Evolutionary conservation across 2,888 invertebrate species (phyloP), one percentile per base, ranked within the genome.

Genomic region (Pristionchus fissidentatus): DNA sequence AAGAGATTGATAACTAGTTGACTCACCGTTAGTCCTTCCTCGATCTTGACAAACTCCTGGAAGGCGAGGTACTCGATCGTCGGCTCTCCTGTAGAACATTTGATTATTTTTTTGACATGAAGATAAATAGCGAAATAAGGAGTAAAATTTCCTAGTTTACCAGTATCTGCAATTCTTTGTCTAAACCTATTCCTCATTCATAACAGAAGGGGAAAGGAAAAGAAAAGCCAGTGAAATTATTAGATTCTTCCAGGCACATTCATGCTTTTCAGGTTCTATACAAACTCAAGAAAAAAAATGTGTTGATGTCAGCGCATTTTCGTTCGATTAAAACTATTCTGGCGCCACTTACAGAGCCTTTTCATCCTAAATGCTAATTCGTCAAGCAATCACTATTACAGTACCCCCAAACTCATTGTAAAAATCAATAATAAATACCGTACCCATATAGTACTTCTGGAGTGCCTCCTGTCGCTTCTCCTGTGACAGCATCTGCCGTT

Each of bases 1-100:
- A n/a, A 62, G 26, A n/a, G 62, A n/a, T 13, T 26, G 32, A 8
- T n/a, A n/a, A 62, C 10, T 62, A 49, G 49, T 29, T 7, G 29
- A 82, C 85, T 43, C 80, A 90, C 90, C 73, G 90, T 89, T 15
- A 91, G 84, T 5, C 88, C 87, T 57, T 88, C 88, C 49, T 91
- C 90, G 35, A 90, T 88, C 83, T 87, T 85, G n/a, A 88, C 83
- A 22, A 91, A 85, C 82, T 91, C 91, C 84, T 91, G 91, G 85
- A 87, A 91, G 19, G 85, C 89, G 41, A 91, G 85, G 82, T 87
- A 91, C 83, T 91, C 90, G 38, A 91, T 66, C 3, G 49, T 79
- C 10, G 90, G 89, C 10, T 89, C 78, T 38, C 52, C 84, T 52
- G 66, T 55, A 60, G 75, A 73, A 55, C 19, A 41, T 26, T 49